These are phyloP conservation scores for Regulus satrapa DNA, from an alignment of 2,113 vertebrate genomes.

Conservation along the genomic window DNA sequence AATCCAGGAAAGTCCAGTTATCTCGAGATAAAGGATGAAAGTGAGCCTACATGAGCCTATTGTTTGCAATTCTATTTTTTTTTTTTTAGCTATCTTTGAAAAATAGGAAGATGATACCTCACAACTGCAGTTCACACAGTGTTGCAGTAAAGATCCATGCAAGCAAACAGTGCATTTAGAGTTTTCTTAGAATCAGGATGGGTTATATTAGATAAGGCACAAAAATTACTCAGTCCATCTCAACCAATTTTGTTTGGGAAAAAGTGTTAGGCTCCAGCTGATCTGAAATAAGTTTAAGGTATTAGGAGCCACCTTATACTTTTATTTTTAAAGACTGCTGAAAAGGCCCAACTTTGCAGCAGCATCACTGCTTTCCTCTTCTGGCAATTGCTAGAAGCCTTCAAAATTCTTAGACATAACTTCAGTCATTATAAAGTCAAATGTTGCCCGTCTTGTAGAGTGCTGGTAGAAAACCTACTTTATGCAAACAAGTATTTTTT, in stretches of 20 bases:
- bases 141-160: not conserved
- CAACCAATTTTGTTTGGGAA: not conserved
- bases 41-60: not conserved
- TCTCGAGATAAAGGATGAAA: not conserved
- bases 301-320: not conserved
- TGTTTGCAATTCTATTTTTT: not conserved
- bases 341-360: not conserved
- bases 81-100: not conserved
- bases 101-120: not conserved
- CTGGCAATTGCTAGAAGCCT: not conserved
- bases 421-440: not conserved
- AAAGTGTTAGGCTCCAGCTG: not conserved
- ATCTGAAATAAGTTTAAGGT: not conserved
- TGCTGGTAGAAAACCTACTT: not conserved
- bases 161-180: not conserved
- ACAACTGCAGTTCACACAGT: not conserved
- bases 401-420: not conserved
- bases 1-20: not conserved
- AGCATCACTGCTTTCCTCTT: not conserved
- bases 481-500: not conserved
- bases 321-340: not conserved
- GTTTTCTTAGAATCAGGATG: not conserved
- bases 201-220: rapidly evolving
- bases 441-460: not conserved
- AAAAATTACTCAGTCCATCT: not conserved